Base-by-base conservation (phyloP, 1,140 invertebrate genomes). In the Nephotettix cincticeps region DNA sequence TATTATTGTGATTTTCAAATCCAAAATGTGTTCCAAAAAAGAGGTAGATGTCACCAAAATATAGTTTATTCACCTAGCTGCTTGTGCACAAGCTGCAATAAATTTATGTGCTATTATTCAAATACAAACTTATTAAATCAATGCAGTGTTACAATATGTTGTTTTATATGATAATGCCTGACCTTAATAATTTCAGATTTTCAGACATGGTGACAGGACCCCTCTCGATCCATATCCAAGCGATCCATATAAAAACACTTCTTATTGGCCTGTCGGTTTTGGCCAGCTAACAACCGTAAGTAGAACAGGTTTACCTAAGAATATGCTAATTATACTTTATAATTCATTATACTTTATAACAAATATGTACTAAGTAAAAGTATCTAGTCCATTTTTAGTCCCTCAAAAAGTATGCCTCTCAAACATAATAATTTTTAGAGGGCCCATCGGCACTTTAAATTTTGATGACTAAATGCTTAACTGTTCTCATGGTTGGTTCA, bases 181-280 rank as follows among this genome's bases (percentile, higher is more conserved):
- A 43, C n/a, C 40, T n/a, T n/a, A n/a, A n/a, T 68, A 63, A 68
- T 78, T 80, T 30, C 69, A 87, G 83, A 75, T 93, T 23, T 93
- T 84, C 78, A 83, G 94, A 69, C 94, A 96, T 85, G 94, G 94
- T 29, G 93, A 95, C 77, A 84, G 94, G 73, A 92, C 90, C 27
- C 93, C 93, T 0, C 80, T 92, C 1, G 77, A 85, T 56, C 81
- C 87, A 0, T 96, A 93, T 79, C 90, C 91, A 0, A 92, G 81
- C 27, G 94, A 96, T 83, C 91, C 91, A 0, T 91, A 90, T 77
- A 83, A 83, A 25, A 85, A 90, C 77, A 80, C 83, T 68, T 86
- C 84, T 11, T 81, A 82, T 47, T 95, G 93, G 93, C 87, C 90
- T 4, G 87, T 88, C 25, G 91, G 88, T 72, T 91, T 88, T 81